These are phyloP conservation scores for Lepus timidus DNA, from an alignment of 2,113 vertebrate species.

Conservation along the genomic window DNA sequence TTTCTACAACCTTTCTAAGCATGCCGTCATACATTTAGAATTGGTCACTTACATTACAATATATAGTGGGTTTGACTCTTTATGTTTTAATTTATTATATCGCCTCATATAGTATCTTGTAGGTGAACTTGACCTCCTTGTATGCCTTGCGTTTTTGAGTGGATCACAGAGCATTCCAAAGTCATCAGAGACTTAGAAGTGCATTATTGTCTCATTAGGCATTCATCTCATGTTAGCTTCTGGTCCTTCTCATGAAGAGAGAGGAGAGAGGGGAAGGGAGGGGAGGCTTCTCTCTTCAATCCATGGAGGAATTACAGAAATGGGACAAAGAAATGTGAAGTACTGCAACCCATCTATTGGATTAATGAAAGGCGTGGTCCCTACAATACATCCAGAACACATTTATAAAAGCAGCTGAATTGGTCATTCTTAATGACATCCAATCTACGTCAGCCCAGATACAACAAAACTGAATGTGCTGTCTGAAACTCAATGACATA, in stretches of 20 bases:
- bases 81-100: constrained; percentile 38
- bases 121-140: constrained; percentile 23
- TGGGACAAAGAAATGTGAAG: constrained; percentile 50
- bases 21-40: neutral
- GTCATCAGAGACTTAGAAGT: neutral
- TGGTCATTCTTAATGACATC: constrained; percentile 53
- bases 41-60: constrained; percentile 29
- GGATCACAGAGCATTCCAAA: constrained; percentile 27
- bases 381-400: constrained; percentile 32
- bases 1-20: constrained; percentile 46
- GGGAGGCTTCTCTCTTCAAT: constrained; percentile 24
- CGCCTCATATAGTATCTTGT: neutral
- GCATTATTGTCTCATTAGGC: neutral
- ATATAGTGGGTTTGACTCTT: neutral
- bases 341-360: constrained; percentile 52
- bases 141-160: neutral
- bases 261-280: neutral
- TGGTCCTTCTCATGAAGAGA: neutral
- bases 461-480: constrained; percentile 36
- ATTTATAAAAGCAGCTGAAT: constrained; percentile 66
- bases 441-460: constrained; percentile 50
- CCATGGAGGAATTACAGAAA: constrained; percentile 58
- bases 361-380: constrained; percentile 29
- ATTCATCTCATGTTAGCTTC: constrained; percentile 45
- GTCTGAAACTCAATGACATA: constrained; percentile 47